phyloP scores from a whole-genome alignment of 2,113 vertebrate genomes.

The Tyto alba region DNA sequence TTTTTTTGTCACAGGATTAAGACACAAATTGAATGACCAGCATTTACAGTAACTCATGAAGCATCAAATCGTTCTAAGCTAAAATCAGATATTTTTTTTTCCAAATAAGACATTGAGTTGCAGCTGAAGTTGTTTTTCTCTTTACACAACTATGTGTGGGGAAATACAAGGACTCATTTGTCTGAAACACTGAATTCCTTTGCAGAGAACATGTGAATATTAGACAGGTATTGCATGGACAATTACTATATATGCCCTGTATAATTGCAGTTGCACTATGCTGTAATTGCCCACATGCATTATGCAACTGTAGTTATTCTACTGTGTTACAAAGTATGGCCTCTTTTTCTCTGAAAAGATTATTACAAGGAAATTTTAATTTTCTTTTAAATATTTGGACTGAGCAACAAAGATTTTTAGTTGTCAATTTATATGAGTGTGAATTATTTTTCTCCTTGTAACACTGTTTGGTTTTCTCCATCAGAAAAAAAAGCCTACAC shows the following conservation, averaged over 20 bases:
- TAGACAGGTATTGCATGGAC: not conserved
- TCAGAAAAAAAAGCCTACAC: not conserved
- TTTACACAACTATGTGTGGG: not conserved
- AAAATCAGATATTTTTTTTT: not conserved
- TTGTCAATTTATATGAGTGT: not conserved
- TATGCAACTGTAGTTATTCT: not conserved
- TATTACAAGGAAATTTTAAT: not conserved
- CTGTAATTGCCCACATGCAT: not conserved
- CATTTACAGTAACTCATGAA: not conserved
- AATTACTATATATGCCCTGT: not conserved
- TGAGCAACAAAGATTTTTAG: not conserved
- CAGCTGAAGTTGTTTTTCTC: not conserved
- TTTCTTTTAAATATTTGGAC: not conserved
- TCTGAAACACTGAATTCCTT: not conserved
- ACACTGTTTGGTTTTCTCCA: not conserved
- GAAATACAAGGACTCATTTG: not conserved
- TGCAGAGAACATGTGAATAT: not conserved
- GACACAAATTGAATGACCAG: accelerated
- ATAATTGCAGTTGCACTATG: not conserved
- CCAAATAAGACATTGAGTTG: not conserved
- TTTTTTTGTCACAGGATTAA: not conserved
- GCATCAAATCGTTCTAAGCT: not conserved
- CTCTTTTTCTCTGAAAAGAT: not conserved
- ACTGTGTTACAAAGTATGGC: not conserved
- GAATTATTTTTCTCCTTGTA: not conserved